These are phyloP conservation scores for Lateolabrax maculatus DNA, from an alignment of 2,797 vertebrate genomes.

Conservation along the genomic window DNA sequence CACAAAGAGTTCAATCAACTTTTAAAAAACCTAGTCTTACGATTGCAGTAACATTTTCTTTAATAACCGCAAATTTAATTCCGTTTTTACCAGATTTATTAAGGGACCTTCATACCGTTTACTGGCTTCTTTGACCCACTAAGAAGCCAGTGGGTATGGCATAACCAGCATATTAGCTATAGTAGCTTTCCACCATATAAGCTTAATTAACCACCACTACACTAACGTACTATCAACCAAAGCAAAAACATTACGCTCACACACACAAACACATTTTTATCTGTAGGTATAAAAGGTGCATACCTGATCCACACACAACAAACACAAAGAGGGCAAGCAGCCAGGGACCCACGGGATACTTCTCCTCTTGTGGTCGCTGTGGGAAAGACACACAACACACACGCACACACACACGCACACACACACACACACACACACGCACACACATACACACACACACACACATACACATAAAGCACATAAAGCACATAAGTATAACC, in stretches of 20 bases:
- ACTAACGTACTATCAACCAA: neutral
- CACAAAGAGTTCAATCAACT: neutral
- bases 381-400: conserved; percentile 50
- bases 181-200: neutral
- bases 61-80: neutral
- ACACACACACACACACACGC: conserved; percentile 21
- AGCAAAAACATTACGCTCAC: neutral
- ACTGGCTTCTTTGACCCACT: neutral
- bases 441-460: conserved; percentile 19
- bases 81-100: neutral
- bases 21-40: neutral
- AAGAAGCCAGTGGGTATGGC: no score
- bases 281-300: conserved; percentile 1
- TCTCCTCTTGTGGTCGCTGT: conserved; percentile 89
- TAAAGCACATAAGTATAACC: conserved; percentile 20
- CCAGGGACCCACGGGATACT: conserved; percentile 96
- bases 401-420: conserved; percentile 13
- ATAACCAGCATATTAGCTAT: neutral
- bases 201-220: no score
- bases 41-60: neutral
- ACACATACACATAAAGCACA: conserved; percentile 15
- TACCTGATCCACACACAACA: conserved; percentile 97
- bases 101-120: neutral
- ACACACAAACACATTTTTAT: neutral
- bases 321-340: conserved; percentile 95